Evolutionary conservation across 1,140 invertebrate species (phyloP).

Genomic region (Aphelenchoides besseyi): DNA sequence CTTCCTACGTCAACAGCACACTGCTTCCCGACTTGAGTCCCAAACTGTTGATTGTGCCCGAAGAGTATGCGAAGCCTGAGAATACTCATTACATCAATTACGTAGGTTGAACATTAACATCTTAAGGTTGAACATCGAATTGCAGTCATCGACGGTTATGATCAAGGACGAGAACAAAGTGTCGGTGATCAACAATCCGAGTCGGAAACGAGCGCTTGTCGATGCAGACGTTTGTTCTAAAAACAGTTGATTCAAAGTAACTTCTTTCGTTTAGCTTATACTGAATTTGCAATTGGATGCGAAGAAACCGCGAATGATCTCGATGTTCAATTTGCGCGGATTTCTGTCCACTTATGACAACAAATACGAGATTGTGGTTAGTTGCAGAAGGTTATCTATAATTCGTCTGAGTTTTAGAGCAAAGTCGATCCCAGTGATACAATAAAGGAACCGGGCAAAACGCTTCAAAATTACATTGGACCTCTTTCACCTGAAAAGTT

Average conservation of each 20-base stretch:
- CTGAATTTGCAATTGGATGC: slow-evolving; percentile 22
- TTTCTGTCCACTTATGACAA: slow-evolving; percentile 48
- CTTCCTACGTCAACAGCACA: slow-evolving; percentile 33
- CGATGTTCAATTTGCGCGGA: slow-evolving; percentile 34
- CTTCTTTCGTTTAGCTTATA: slow-evolving; percentile 29
- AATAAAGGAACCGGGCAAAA: background rate
- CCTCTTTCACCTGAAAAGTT: slow-evolving; percentile 22
- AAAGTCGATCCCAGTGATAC: background rate
- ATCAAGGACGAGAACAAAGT: background rate
- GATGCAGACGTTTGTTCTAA: slow-evolving; percentile 20
- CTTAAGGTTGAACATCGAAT: too few relatives aligned
- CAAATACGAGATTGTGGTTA: slow-evolving; percentile 35
- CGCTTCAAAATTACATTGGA: slow-evolving; percentile 13
- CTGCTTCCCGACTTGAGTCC: slow-evolving; percentile 36
- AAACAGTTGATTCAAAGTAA: background rate
- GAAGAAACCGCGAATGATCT: slow-evolving; percentile 20
- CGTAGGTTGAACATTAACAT: slow-evolving; percentile 25
- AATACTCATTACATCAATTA: background rate
- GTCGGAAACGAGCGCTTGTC: slow-evolving; percentile 33
- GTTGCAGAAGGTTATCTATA: background rate
- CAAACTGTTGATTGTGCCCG: slow-evolving; percentile 29
- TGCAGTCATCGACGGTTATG: too few relatives aligned
- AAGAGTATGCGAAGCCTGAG: slow-evolving; percentile 32
- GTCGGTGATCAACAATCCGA: background rate
- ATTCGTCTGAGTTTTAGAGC: background rate